Evolutionary conservation across 2,888 invertebrate genomes (phyloP).

Genomic region (Megastigmus dorsalis): DNA sequence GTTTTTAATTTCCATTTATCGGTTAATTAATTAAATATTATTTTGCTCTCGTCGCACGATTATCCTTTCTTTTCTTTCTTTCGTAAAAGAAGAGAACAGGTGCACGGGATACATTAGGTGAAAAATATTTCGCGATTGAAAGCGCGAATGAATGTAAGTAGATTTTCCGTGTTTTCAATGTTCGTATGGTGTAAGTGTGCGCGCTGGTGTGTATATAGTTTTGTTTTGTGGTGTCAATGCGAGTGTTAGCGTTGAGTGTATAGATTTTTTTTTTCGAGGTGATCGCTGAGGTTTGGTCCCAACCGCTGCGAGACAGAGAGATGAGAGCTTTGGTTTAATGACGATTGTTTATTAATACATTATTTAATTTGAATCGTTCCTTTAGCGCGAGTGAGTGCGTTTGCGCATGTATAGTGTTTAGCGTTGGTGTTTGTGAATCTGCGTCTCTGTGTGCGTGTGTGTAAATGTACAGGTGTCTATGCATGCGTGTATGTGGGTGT

Average conservation of each 20-base stretch:
- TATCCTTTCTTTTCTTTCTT: slow-evolving; percentile 6
- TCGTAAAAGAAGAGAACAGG: slow-evolving; percentile 26
- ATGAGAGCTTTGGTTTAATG: slow-evolving; percentile 49
- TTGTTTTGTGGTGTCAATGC: not conserved
- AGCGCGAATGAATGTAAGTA: no score
- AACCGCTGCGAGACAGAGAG: slow-evolving; percentile 61
- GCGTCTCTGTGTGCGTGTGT: not conserved
- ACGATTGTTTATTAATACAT: slow-evolving; percentile 14
- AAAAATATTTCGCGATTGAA: slow-evolving; percentile 13
- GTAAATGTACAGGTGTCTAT: slow-evolving; percentile 1
- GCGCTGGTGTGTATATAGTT: not conserved
- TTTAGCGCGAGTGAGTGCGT: not conserved
- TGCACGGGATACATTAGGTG: slow-evolving; percentile 25
- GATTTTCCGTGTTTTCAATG: no score
- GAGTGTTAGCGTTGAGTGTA: not conserved
- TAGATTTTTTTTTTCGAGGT: slow-evolving; percentile 17
- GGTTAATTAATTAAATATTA: not conserved
- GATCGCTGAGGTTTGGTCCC: slow-evolving; percentile 61
- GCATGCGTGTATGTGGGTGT: slow-evolving; percentile 8
- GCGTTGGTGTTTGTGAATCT: not conserved
- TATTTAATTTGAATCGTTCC: not conserved
- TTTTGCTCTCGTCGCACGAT: slow-evolving; percentile 22
- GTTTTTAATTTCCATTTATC: not conserved
- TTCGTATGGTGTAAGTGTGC: not conserved
- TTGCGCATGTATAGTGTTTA: no score